These are phyloP conservation scores for Limanda limanda DNA, from an alignment of 2,113 vertebrate genomes.

Conservation along the genomic window DNA sequence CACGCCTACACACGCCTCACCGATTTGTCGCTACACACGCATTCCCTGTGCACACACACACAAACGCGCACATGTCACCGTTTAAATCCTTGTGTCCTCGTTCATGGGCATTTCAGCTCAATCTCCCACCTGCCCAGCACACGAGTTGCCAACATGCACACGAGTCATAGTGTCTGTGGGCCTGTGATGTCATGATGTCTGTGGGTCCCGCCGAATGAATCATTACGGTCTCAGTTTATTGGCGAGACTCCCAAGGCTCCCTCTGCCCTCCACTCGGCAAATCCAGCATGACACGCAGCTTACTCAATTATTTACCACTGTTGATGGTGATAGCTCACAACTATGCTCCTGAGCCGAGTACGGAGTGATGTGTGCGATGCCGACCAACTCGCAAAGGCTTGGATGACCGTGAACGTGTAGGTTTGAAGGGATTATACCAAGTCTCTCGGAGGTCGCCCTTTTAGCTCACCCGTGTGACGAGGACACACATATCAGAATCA, in stretches of 20 bases:
- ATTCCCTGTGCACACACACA: no score
- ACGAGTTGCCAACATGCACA: conserved; percentile 35
- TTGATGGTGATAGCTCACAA: conserved; percentile 64
- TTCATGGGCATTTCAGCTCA: conserved; percentile 22
- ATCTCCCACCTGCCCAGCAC: conserved; percentile 41
- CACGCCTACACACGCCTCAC: conserved; percentile 42
- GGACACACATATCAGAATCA: conserved; percentile 3
- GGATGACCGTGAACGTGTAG: neutral
- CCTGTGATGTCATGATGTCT: conserved; percentile 42
- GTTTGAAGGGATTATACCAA: conserved; percentile 6
- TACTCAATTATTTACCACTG: conserved; percentile 71
- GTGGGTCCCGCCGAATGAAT: conserved; percentile 49
- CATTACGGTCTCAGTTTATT: conserved; percentile 55
- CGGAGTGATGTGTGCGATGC: neutral
- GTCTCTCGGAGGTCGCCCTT: conserved; percentile 8
- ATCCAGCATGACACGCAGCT: conserved; percentile 69
- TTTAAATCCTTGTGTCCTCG: conserved; percentile 30
- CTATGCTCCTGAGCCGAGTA: conserved; percentile 17
- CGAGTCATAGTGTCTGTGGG: conserved; percentile 45
- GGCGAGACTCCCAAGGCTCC: conserved; percentile 43
- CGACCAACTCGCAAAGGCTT: neutral
- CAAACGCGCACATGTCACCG: conserved; percentile 4
- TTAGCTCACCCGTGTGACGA: conserved; percentile 11
- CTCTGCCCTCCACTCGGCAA: conserved; percentile 49
- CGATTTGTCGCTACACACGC: conserved; percentile 22